Conservation (phyloP, 2,113 vertebrate genomes). For the Xiphophorus couchianus region DNA sequence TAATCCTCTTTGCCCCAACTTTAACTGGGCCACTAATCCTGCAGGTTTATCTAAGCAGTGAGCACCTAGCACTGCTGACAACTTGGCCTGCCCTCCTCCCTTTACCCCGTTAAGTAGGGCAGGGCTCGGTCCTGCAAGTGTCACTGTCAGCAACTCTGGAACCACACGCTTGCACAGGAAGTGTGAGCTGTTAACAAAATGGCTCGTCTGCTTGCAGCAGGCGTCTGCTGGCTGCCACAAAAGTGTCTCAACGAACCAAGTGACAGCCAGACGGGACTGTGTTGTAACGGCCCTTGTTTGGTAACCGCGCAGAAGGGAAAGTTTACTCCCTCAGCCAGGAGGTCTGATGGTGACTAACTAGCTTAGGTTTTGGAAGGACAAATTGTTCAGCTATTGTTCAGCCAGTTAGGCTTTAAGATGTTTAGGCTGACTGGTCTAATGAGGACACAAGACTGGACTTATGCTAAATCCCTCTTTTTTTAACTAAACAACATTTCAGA, state of each 20-base stretch:
- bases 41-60: conserved; percentile 84
- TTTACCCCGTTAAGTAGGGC: conserved; percentile 81
- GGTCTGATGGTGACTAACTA: conserved; percentile 53
- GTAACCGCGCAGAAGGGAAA: conserved; percentile 44
- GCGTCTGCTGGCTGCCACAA: conserved; percentile 46
- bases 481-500: conserved; percentile 43
- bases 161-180: conserved; percentile 73
- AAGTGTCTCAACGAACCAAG: conserved; percentile 60
- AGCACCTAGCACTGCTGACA: conserved; percentile 82
- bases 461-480: conserved; percentile 53
- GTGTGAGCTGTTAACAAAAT: conserved; percentile 72
- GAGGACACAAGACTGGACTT: conserved; percentile 44
- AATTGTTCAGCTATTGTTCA: conserved; percentile 60
- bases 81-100: conserved; percentile 78
- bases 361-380: conserved; percentile 61
- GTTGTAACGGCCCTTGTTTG: conserved; percentile 45
- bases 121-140: conserved; percentile 76
- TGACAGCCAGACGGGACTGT: conserved; percentile 43
- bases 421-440: conserved; percentile 61
- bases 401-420: conserved; percentile 65
- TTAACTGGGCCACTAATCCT: conserved; percentile 88
- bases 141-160: conserved; percentile 83
- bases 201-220: conserved; percentile 57
- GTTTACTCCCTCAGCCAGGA: conserved; percentile 42
- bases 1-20: conserved; percentile 87